A percentile compares a stretch with the other conserved stretches of the same genome.
Conservation (phyloP, 2,113 vertebrate species). For the Xyrauchen texanus region DNA sequence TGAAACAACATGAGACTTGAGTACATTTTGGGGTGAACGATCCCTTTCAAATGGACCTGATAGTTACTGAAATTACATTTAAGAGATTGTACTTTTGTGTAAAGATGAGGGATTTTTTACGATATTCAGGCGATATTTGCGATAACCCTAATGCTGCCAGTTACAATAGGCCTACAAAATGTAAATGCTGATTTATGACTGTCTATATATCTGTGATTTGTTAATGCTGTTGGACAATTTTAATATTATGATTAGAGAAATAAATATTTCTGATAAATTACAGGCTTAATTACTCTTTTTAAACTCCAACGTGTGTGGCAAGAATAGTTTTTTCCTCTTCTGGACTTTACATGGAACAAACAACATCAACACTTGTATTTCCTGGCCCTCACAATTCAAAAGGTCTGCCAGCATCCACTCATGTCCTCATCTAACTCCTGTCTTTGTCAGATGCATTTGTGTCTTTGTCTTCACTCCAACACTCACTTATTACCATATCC, state of each 20-base stretch:
- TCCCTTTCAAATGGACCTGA: too few relatives aligned
- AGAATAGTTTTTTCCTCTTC: not conserved
- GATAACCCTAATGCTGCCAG: not conserved
- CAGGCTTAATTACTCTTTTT: constrained; percentile 10
- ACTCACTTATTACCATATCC: not conserved
- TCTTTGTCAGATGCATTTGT: not conserved
- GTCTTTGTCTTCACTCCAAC: not conserved
- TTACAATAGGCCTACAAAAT: not conserved
- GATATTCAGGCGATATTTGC: too few relatives aligned
- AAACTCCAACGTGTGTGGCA: constrained; percentile 18
- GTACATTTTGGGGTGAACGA: too few relatives aligned
- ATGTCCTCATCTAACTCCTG: constrained; percentile 3
- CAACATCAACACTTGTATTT: constrained; percentile 23
- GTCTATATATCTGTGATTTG: constrained; percentile 33
- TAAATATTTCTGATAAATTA: constrained; percentile 17
- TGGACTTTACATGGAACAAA: not conserved
- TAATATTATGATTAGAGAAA: constrained; percentile 22
- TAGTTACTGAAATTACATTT: too few relatives aligned
- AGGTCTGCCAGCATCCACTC: not conserved
- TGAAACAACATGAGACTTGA: too few relatives aligned
- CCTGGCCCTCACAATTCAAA: not conserved
- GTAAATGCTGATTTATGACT: constrained; percentile 23
- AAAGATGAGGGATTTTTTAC: not conserved
- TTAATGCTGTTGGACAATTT: constrained; percentile 15
- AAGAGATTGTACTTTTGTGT: not conserved